Evolutionary conservation across 30 jellyfish, hydroid and myxozoan species (phyloP), one percentile per base, ranked within the genome.

Genomic region (Hydractinia symbiolongicarpus): DNA sequence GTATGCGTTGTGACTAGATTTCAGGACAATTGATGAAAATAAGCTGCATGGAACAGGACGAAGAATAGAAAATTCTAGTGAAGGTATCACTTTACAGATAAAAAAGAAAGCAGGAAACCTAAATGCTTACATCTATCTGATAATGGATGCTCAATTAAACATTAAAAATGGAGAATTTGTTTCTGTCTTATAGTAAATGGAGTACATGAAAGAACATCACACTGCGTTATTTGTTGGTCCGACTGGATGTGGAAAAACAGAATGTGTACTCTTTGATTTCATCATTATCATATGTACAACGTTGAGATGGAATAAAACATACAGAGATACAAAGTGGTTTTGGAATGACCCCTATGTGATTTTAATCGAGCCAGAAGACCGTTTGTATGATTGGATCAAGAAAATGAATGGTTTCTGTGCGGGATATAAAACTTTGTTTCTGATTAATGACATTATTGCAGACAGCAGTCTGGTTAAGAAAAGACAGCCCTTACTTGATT

Each of bases 211-310:
- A 67, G 51, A 67, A 20, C 4, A 16, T 67, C 78, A 67, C 50
- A 67, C 78, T 13, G 78, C 78, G 21, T 13, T 67, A 13, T 67
- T 67, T 21, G 20, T 21, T 13, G 78, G 78, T 67, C 78, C 78
- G 50, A 67, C 78, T 11, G 51, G 51, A 10, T 67, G 78, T 20
- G 78, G 78, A 10, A 67, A 67, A 21, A 67, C 78, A 10, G 14
- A 67, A 67, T 1, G 51, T 10, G 78, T 67, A 58, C 69, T 11
- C 69, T 58, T 58, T 58, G 69, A 58, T 58, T 58, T 58, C 19
- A 58, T 1, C 69, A 16, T 58, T 13, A 58, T 58, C 19, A 58
- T 58, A 58, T 58, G 69, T 58, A 13, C 69, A 13, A 58, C 69
- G 17, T 58, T 58, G 69, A 58, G 69, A 16, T 58, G 69, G 69